Base-by-base conservation (phyloP, 1,140 invertebrate species). In the Trialeurodes vaporariorum region DNA sequence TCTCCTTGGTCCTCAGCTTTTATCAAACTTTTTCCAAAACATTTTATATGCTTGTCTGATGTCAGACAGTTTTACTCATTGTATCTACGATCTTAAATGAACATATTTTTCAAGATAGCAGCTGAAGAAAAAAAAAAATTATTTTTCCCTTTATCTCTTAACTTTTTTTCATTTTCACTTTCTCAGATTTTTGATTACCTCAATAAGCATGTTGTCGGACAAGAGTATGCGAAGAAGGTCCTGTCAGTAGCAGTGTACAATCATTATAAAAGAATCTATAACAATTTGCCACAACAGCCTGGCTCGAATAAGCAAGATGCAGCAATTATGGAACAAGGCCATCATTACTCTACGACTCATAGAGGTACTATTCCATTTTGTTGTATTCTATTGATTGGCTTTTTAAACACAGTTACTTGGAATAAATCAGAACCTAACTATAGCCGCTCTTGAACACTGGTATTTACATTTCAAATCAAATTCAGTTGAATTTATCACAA, bases 151-250 rank as follows among this genome's bases (percentile, higher is more conserved):
- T 22, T 5, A 13, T 25, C 2, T 2, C 61, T 60, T 17, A 9
- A 60, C n/a, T 67, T 61, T 24, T 1, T 17, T 64, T 5, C 17
- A 13, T 65, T 60, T 67, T 67, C 72, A 69, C 73, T 70, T 76
- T 80, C 77, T 69, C 72, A 91, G 86, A 98, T 98, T 70, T 95
- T 90, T 80, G 91, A 95, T 73, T 98, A 94, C 80, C 81, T 99
- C 34, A 92, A 98, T 78, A 92, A 90, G 75, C 94, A 95, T 81
- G 95, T 99, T 22, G 87, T 99, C n/a, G 97, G 96, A 0, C 97
- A 99, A 81, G 91, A 98, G 71, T 86, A 91, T 79, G 97, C 96
- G 0, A 99, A 99, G 78, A 98, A 98, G 81, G 95, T 98, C n/a
- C 80, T 99, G 12, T 91, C 95, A 27, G 96, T 99, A 2, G 96